These are phyloP conservation scores for Pagrus major DNA, from an alignment of 2,113 vertebrate species.

Conservation along the genomic window DNA sequence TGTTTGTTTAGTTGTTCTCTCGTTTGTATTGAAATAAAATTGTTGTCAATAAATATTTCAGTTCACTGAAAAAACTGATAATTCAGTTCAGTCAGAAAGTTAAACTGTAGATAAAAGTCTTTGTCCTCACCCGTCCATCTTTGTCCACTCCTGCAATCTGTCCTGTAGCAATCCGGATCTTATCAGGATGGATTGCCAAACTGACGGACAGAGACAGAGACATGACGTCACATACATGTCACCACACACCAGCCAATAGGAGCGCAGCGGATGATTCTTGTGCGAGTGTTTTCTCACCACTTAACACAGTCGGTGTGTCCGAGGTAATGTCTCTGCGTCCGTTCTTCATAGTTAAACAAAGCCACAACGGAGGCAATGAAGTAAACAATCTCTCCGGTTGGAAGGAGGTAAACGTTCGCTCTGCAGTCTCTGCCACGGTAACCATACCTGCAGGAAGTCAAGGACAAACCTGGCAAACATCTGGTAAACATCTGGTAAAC, in stretches of 20 bases:
- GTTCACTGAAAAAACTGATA: neutral
- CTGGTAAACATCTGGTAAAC: constrained; percentile 23
- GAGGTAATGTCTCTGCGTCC: constrained; percentile 95
- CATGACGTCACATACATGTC: neutral
- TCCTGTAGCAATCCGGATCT: constrained; percentile 98
- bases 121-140: constrained; percentile 90
- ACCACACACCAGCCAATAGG: neutral
- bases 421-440: constrained; percentile 96
- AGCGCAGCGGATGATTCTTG: neutral
- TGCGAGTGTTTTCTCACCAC: constrained; percentile 85
- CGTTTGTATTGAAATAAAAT: too few species aligned
- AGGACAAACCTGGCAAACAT: constrained; percentile 52
- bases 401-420: constrained; percentile 95
- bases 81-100: neutral
- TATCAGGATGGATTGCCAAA: constrained; percentile 97
- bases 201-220: constrained; percentile 75
- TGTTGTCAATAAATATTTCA: too few species aligned
- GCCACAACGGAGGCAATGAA: constrained; percentile 96
- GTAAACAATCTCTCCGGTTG: constrained; percentile 97
- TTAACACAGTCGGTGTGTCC: constrained; percentile 98
- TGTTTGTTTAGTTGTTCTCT: neutral
- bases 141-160: constrained; percentile 99
- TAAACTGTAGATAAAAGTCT: neutral
- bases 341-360: constrained; percentile 95
- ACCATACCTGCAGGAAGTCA: constrained; percentile 87